These are phyloP conservation scores for Dasypus novemcinctus DNA, from an alignment of 2,113 vertebrate species.

Conservation along the genomic window DNA sequence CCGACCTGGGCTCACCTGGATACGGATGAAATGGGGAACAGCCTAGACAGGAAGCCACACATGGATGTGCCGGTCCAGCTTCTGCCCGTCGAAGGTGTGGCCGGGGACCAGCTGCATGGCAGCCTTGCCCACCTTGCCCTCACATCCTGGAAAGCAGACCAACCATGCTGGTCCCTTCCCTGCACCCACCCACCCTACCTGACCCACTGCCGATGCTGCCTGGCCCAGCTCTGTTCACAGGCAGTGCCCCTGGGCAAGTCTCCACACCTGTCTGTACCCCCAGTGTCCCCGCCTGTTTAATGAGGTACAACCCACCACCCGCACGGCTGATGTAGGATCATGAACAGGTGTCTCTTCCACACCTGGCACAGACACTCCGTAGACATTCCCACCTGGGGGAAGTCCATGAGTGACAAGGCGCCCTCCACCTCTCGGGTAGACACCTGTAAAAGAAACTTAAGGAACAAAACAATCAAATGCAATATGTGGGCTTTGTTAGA, in stretches of 20 bases:
- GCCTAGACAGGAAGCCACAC: conserved; percentile 88
- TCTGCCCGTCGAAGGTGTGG: conserved; percentile 82
- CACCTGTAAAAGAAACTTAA: conserved; percentile 79
- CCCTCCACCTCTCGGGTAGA: conserved; percentile 92
- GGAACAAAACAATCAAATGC: neutral
- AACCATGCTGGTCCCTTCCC: neutral
- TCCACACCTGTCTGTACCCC: neutral
- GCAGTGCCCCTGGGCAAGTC: neutral
- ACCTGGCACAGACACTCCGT: conserved; percentile 92
- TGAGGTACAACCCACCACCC: fast-evolving
- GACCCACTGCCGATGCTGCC: neutral
- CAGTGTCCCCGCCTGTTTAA: neutral
- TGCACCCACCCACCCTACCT: neutral
- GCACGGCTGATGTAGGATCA: too few relatives aligned
- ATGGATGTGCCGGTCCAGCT: conserved; percentile 81
- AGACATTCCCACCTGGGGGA: conserved; percentile 91
- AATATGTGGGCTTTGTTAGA: neutral
- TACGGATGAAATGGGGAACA: conserved; percentile 87
- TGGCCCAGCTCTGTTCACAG: neutral
- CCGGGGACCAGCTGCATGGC: conserved; percentile 83
- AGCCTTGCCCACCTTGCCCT: conserved; percentile 91
- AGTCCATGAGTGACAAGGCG: conserved; percentile 81
- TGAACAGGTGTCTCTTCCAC: too few relatives aligned
- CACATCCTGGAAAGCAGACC: conserved; percentile 82
- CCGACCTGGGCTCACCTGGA: conserved; percentile 84